Percentiles rank a stretch among this genome's conserved stretches.
phyloP scores from a whole-genome alignment of 2,888 invertebrate genomes.

The Cacoxenus indagator region DNA sequence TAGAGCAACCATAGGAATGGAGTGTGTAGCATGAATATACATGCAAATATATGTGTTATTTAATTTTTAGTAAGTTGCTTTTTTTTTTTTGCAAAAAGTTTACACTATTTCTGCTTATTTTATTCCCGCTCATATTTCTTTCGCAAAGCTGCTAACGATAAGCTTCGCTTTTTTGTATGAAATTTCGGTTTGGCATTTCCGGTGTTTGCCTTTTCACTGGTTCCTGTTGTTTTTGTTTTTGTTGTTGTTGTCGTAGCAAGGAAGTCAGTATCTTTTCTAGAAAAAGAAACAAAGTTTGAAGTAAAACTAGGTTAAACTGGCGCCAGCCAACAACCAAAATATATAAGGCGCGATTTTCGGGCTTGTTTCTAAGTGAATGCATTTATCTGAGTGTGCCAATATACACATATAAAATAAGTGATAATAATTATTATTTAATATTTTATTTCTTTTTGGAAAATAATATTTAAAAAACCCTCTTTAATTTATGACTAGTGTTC shows the following conservation, averaged over 20 bases:
- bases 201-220: not conserved
- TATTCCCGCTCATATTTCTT: not conserved
- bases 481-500: too few relatives aligned
- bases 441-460: too few relatives aligned
- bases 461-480: too few relatives aligned
- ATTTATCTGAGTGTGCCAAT: not conserved
- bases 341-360: not conserved
- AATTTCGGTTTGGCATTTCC: not conserved
- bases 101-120: not conserved
- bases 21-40: not conserved
- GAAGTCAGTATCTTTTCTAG: not conserved
- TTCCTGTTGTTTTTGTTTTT: not conserved
- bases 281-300: not conserved
- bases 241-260: not conserved
- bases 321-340: not conserved
- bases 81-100: not conserved
- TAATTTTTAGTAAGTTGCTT: not conserved
- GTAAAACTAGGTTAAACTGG: not conserved
- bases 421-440: too few relatives aligned
- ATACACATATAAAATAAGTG: too few relatives aligned
- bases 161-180: not conserved
- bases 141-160: not conserved
- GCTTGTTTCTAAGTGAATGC: not conserved
- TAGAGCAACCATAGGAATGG: not conserved
- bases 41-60: not conserved